Evolutionary conservation across 1,140 invertebrate species (phyloP), one percentile per base, ranked within the genome.

Genomic region (Ceratina australensis): DNA sequence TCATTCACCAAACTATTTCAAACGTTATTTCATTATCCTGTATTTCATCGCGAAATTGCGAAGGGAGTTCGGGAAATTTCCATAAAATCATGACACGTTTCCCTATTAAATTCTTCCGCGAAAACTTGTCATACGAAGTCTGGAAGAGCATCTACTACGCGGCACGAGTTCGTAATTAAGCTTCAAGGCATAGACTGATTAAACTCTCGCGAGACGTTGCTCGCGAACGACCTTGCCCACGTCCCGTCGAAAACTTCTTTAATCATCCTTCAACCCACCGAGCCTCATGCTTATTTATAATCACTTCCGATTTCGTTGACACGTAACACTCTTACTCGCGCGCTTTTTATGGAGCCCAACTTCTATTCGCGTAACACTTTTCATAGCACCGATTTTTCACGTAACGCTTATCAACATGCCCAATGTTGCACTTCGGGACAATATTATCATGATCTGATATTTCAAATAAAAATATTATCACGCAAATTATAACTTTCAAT

Each of bases 111-210:
- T 20, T 22, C 24, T 5, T n/a, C 8, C 20, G 50, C 28, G 67
- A 67, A 75, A 75, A 68, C 73, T 75, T 75, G 73, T 68, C 72
- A 65, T 47, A 56, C 28, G 10, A 50, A 67, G 22, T 22, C 22
- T 57, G n/a, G 26, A 65, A 54, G 52, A 56, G 28, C n/a, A 42
- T 42, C 33, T 13, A 13, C 1, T 20, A 20, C 28, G 22, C 24
- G 33, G 33, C 71, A 52, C 50, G 20, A 64, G 50, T 22, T 73
- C n/a, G n/a, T 28, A 59, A 54, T 65, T 65, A 56, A 8, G 8
- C 42, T 73, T 65, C 72, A 65, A 73, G 50, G 22, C 28, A 72
- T 4, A 22, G 28, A 18, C 28, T 65, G 20, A 56, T 73, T 73
- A 56, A 56, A 24, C 61, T 65, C 20, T 18, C 24, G 18, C 50